Conservation (phyloP, 2,888 invertebrate species). For the Drosophila nigricruria region DNA sequence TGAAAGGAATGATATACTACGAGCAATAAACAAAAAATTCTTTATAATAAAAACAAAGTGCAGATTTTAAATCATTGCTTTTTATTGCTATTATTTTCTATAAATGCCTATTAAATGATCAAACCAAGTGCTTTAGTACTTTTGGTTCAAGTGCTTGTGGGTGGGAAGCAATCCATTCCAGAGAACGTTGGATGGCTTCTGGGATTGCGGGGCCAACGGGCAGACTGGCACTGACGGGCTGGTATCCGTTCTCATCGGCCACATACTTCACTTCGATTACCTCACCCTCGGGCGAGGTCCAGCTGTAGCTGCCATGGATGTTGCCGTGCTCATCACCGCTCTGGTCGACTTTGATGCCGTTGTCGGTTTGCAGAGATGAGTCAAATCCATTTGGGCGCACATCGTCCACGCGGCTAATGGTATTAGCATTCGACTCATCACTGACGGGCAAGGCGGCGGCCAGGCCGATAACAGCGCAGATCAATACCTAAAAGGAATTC, state of each 20-base stretch:
- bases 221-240: constrained; percentile 61
- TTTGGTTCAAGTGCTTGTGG: constrained; percentile 12
- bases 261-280: constrained; percentile 68
- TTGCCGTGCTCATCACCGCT: constrained; percentile 73
- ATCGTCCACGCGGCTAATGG: constrained; percentile 59
- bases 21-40: too few species aligned
- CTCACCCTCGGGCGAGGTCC: constrained; percentile 76
- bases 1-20: too few species aligned
- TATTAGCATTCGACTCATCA: constrained; percentile 59
- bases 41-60: too few species aligned
- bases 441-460: constrained; percentile 49
- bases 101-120: too few species aligned
- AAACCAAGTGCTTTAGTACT: too few species aligned
- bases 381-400: constrained; percentile 75
- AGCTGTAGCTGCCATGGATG: constrained; percentile 68
- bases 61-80: too few species aligned
- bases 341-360: constrained; percentile 49
- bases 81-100: too few species aligned
- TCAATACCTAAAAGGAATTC: constrained; percentile 45
- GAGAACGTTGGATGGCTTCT: constrained; percentile 47
- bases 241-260: constrained; percentile 80
- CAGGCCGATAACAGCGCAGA: constrained; percentile 63
- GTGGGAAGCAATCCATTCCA: constrained; percentile 59
- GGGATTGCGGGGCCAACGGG: constrained; percentile 71
- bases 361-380: constrained; percentile 54